These are phyloP conservation scores for Saturnia pavonia DNA, from an alignment of 2,888 invertebrate genomes.

Conservation along the genomic window DNA sequence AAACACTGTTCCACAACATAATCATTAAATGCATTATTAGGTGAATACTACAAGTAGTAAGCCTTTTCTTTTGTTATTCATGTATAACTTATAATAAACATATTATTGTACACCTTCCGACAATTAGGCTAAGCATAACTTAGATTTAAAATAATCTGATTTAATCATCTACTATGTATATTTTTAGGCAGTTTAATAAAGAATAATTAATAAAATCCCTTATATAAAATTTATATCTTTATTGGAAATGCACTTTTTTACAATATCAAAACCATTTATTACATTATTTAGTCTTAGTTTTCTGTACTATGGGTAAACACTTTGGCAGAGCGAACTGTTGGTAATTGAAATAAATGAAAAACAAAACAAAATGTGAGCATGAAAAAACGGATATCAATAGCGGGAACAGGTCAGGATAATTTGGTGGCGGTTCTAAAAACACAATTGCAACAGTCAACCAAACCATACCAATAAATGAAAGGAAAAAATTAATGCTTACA, in stretches of 20 bases:
- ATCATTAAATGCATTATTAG: neutral
- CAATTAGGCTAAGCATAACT: neutral
- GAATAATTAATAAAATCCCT: neutral
- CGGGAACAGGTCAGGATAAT: slow-evolving; percentile 91
- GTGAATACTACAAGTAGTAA: neutral
- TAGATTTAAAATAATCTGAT: neutral
- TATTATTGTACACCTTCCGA: neutral
- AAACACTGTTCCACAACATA: too few relatives aligned
- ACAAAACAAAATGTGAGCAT: slow-evolving; percentile 90
- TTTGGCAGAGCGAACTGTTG: slow-evolving; percentile 82
- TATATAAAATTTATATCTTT: neutral
- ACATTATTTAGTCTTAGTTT: slow-evolving; percentile 53
- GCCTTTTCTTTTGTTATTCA: neutral
- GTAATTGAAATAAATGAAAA: slow-evolving; percentile 88
- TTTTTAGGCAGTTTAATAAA: neutral
- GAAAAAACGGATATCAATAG: slow-evolving; percentile 91
- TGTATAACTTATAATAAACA: neutral
- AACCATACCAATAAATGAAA: slow-evolving; percentile 84
- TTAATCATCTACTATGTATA: neutral
- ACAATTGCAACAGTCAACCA: slow-evolving; percentile 81
- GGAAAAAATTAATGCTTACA: slow-evolving; percentile 60
- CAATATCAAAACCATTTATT: slow-evolving; percentile 16
- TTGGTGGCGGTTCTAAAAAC: slow-evolving; percentile 84
- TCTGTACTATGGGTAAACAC: slow-evolving; percentile 48
- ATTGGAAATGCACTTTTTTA: slow-evolving; percentile 9